Conservation (phyloP, 2,797 vertebrate genomes). For the Tangara arthus region DNA sequence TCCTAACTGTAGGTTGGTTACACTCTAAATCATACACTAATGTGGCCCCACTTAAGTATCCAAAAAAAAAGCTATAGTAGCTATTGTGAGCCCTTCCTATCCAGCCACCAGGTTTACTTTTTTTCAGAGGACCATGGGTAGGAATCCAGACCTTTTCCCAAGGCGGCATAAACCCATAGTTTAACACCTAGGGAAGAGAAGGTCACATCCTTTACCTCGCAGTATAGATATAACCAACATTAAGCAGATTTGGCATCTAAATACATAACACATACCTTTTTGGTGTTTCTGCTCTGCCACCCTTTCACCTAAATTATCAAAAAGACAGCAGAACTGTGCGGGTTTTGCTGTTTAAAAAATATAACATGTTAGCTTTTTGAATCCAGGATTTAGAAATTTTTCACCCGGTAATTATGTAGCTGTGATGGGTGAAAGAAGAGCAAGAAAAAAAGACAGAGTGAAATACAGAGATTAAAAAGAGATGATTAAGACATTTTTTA, state of each 20-base stretch:
- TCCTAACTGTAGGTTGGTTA: not conserved
- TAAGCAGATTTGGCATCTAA: not conserved
- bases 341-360: not conserved
- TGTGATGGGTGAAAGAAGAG: not conserved
- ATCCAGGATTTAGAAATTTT: not conserved
- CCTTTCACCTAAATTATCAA: not conserved
- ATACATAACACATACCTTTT: not conserved
- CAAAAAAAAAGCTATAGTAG: not conserved
- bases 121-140: not conserved
- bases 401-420: not conserved
- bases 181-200: not conserved
- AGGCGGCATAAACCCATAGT: not conserved
- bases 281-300: not conserved
- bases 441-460: not conserved
- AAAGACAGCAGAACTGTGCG: not conserved
- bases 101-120: not conserved
- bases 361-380: not conserved
- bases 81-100: not conserved
- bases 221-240: not conserved
- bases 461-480: constrained; percentile 27
- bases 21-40: not conserved
- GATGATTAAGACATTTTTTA: constrained; percentile 21
- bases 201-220: not conserved
- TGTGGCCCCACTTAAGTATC: not conserved
- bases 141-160: not conserved